These are phyloP conservation scores for Periphyllus acericola DNA, from an alignment of 2,888 invertebrate genomes.

Conservation along the genomic window DNA sequence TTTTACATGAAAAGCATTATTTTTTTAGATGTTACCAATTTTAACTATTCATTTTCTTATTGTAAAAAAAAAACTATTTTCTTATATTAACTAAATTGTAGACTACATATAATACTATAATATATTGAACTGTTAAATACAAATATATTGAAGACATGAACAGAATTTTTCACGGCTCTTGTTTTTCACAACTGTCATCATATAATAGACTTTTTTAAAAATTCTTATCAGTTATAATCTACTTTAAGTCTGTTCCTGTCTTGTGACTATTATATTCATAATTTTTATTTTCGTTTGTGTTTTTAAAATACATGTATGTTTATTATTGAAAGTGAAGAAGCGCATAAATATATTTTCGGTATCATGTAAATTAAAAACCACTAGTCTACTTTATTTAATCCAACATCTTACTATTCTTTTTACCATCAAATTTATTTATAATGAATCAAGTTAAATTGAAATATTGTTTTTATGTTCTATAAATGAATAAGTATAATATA, in stretches of 20 bases:
- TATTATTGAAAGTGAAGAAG: conserved; percentile 24
- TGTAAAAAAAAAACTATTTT: conserved; percentile 50
- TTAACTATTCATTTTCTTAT: conserved; percentile 53
- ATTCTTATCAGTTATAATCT: conserved; percentile 15
- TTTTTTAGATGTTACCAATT: conserved; percentile 62
- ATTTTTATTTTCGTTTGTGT: conserved; percentile 50
- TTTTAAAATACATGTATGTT: conserved; percentile 26
- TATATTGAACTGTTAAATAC: conserved; percentile 53
- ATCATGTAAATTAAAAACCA: conserved; percentile 30
- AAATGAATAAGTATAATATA: too few relatives aligned
- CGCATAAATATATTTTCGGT: conserved; percentile 13
- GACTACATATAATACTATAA: conserved; percentile 29
- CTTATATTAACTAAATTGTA: conserved; percentile 44
- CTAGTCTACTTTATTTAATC: conserved; percentile 44
- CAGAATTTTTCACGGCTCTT: conserved; percentile 39
- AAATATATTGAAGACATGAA: conserved; percentile 38
- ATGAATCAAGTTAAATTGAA: neutral
- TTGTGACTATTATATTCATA: conserved; percentile 47
- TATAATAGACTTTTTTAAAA: conserved; percentile 43
- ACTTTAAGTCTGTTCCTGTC: conserved; percentile 58
- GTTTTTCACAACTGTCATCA: conserved; percentile 26
- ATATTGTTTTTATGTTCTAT: too few relatives aligned
- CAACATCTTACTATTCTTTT: conserved; percentile 19
- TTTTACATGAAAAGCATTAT: conserved; percentile 61
- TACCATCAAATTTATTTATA: neutral